Conservation (phyloP, 2,888 invertebrate genomes). For the Aelia acuminata region DNA sequence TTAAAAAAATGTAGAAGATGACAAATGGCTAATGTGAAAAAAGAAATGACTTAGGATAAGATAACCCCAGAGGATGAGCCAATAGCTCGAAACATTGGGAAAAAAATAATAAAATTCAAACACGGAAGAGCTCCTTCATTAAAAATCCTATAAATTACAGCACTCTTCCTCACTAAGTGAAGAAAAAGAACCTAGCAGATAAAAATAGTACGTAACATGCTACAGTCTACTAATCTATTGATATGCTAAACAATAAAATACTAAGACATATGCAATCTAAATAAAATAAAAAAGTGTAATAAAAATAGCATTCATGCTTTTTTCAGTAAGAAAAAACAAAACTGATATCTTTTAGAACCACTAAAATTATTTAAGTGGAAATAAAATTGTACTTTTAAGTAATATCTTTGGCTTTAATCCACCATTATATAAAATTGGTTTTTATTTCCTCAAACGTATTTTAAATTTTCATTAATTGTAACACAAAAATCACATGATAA, state of each 20-base stretch:
- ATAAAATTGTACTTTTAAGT: neutral
- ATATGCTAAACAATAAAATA: neutral
- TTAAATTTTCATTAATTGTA: neutral
- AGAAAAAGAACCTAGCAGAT: too few species aligned
- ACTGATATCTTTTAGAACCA: neutral
- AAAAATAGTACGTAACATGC: neutral
- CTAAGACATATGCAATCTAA: too few species aligned
- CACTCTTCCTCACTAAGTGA: too few species aligned
- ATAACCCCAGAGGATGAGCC: too few species aligned
- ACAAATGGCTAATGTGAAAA: too few species aligned
- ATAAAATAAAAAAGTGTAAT: too few species aligned
- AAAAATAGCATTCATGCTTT: neutral
- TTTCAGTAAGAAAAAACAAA: neutral
- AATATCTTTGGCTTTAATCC: neutral
- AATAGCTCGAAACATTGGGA: too few species aligned
- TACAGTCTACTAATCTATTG: neutral
- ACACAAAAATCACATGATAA: neutral
- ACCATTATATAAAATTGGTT: neutral
- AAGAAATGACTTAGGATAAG: too few species aligned
- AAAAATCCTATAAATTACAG: too few species aligned
- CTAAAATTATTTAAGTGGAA: neutral
- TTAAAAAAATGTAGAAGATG: too few species aligned
- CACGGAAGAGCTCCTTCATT: too few species aligned
- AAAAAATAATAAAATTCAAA: too few species aligned
- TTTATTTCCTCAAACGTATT: neutral